Evolutionary conservation across 1,140 invertebrate species (phyloP).

Genomic region (Rhyzopertha dominica): DNA sequence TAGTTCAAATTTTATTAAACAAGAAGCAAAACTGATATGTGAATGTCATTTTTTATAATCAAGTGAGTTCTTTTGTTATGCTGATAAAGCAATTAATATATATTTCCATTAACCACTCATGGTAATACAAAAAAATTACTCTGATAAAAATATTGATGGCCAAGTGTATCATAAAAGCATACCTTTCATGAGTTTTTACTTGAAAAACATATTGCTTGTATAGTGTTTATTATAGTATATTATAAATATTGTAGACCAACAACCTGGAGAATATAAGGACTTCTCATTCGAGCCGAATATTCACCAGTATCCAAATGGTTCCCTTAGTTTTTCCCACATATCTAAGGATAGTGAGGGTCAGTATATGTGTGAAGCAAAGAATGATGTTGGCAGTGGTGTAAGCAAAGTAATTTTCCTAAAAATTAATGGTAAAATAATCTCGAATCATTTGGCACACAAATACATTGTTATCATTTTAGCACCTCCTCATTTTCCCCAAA

Average conservation of each 20-base stretch:
- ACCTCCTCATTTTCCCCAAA: slow-evolving; percentile 76
- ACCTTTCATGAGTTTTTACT: neutral
- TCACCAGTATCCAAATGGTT: slow-evolving; percentile 74
- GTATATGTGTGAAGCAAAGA: slow-evolving; percentile 89
- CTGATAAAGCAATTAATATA: no score
- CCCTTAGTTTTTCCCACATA: slow-evolving; percentile 71
- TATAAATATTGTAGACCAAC: slow-evolving; percentile 51
- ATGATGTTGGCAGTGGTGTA: slow-evolving; percentile 81
- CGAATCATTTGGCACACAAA: neutral
- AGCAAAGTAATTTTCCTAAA: slow-evolving; percentile 84
- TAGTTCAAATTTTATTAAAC: no score
- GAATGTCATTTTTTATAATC: no score
- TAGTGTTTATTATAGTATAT: no score
- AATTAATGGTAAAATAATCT: slow-evolving; percentile 66
- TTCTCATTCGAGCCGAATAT: slow-evolving; percentile 71
- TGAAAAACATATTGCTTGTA: neutral
- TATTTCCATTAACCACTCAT: no score
- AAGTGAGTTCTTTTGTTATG: no score
- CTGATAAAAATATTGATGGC: no score
- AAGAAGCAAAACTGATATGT: no score
- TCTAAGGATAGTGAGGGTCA: slow-evolving; percentile 82
- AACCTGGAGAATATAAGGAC: slow-evolving; percentile 80
- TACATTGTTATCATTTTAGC: slow-evolving; percentile 51
- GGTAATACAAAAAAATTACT: no score
- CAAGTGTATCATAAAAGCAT: no score